Evolutionary conservation across 2,113 vertebrate species (phyloP).

Genomic region (Pseudopodoces humilis): DNA sequence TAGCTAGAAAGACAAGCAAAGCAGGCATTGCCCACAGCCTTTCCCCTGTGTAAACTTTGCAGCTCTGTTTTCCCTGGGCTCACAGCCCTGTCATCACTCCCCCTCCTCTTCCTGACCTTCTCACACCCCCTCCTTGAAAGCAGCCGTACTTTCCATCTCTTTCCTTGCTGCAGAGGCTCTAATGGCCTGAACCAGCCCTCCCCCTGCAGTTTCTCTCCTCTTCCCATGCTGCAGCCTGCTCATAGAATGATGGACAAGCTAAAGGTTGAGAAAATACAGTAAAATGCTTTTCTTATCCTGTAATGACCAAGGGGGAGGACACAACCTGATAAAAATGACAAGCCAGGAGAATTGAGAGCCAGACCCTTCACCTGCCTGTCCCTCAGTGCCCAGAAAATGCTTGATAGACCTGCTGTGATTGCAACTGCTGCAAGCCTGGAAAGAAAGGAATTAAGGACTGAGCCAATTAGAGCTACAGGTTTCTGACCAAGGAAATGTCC

Average conservation of each 20-base stretch:
- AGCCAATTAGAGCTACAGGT: not conserved
- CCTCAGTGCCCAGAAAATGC: not conserved
- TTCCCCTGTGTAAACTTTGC: constrained; percentile 6
- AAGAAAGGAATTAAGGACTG: not conserved
- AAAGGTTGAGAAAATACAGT: constrained; percentile 42
- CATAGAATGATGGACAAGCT: constrained; percentile 14
- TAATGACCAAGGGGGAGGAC: constrained; percentile 38
- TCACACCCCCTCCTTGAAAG: not conserved
- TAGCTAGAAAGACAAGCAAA: not conserved
- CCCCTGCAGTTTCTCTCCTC: not conserved
- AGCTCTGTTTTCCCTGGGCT: constrained; percentile 18
- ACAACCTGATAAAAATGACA: constrained; percentile 54
- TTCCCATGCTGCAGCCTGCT: not conserved
- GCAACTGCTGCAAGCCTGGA: not conserved
- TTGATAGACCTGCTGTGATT: not conserved
- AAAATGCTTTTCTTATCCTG: constrained; percentile 54
- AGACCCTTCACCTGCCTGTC: constrained; percentile 46
- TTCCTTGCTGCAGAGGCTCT: not conserved
- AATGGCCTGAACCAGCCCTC: not conserved
- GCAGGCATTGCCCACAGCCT: not conserved
- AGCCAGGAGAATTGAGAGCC: not conserved
- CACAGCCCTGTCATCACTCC: not conserved
- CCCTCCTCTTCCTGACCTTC: not conserved
- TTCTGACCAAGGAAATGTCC: not conserved
- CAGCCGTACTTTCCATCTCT: not conserved